Evolutionary conservation across 2,797 vertebrate genomes (phyloP).

Genomic region (Lates japonicus): DNA sequence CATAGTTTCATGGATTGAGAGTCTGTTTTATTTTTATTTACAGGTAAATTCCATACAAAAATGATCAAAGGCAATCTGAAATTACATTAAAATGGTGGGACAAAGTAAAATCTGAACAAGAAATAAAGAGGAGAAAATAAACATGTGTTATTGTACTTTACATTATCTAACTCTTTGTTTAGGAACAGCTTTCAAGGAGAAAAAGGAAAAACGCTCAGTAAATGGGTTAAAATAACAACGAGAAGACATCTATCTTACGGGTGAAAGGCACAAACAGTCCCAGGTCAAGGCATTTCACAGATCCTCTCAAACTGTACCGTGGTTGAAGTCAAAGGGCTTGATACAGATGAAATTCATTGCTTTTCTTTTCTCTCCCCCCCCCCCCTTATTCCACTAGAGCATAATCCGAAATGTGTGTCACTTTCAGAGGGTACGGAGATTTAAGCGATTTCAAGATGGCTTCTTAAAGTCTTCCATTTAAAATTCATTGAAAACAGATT

Average conservation of each 20-base stretch:
- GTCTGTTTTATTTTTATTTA: neutral
- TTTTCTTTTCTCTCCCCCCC: conserved; percentile 1
- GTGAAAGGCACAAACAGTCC: conserved; percentile 39
- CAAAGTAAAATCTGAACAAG: neutral
- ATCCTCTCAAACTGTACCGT: conserved; percentile 45
- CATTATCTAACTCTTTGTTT: neutral
- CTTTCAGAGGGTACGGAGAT: conserved; percentile 69
- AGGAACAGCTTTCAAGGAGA: conserved; percentile 1
- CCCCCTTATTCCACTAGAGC: conserved; percentile 46
- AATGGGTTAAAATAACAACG: neutral
- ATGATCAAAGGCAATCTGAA: neutral
- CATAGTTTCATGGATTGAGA: neutral
- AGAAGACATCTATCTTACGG: conserved; percentile 9
- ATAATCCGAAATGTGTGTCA: conserved; percentile 76
- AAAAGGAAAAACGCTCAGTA: neutral
- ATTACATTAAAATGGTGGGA: neutral
- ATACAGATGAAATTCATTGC: conserved; percentile 75
- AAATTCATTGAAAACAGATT: conserved; percentile 83
- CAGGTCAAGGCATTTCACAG: conserved; percentile 60
- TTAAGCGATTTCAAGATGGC: conserved; percentile 71
- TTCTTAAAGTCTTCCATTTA: conserved; percentile 76
- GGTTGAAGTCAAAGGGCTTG: conserved; percentile 67
- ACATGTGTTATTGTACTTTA: neutral
- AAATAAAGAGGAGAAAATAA: neutral
- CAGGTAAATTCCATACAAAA: neutral